Base-by-base conservation (phyloP, 2,113 vertebrate species). In the Lasiurus cinereus region DNA sequence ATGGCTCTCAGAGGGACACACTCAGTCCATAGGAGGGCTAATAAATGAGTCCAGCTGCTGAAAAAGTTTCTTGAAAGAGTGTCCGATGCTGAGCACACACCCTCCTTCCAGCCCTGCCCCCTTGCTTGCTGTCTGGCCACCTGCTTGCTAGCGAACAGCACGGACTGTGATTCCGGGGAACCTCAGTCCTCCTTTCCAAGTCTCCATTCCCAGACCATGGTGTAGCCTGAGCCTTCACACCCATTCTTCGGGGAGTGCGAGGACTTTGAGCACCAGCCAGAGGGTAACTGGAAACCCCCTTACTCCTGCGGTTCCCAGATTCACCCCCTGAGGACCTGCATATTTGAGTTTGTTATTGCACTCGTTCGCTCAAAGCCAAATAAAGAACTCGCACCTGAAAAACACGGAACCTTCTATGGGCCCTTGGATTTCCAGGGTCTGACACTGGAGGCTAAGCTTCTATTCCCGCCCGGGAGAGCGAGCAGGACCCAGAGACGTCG, bases 311-410 rank as follows among this genome's bases (percentile, higher is more conserved):
- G 87, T 82, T 93, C 83, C 76, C 80, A 93, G 91, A 87, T 83
- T 86, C 21, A 54, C 67, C 83, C 93, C 67, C 48, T 22, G 29
- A 94, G 95, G 95, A 92, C 56, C 50, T 83, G 50, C 48, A 33
- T 21, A 69, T 69, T 94, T 12, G 21, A 85, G 87, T 64, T 95
- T 95, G 50, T 96, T 94, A 78, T 96, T 93, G 93, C 36, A 84
- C 84, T 91, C 59, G 11, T 74, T 88, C 93, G 97, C 92, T 94
- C 84, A 97, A 97, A 97, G 94, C 93, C 76, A 96, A 97, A 96
- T 64, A 84, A 92, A 96, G 96, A 95, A 78, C 73, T 89, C 90
- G 96, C 92, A 96, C 97, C 97, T 97, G 96, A 98, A 97, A 96
- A 97, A 97, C 86, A 90, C 77, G 96, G 96, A 82, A 66, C 24